These are phyloP conservation scores for Carabus problematicus DNA, from an alignment of 2,888 invertebrate species.

Conservation along the genomic window DNA sequence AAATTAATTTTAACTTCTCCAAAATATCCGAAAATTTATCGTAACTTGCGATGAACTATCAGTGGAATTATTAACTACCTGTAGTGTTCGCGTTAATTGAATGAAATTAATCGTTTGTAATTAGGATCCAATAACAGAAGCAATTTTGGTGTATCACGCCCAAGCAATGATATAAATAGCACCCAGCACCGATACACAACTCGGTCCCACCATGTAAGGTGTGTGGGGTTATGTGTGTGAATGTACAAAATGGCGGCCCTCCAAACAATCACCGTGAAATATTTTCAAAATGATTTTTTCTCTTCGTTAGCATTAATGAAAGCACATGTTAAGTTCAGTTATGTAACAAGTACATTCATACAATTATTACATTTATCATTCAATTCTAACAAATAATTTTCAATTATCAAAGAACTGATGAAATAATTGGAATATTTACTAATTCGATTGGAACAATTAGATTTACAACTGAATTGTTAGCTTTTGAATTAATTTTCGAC, in stretches of 20 bases:
- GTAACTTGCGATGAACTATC: too few species aligned
- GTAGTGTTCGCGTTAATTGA: conserved; percentile 7
- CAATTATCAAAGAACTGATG: background rate
- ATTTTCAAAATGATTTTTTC: conserved; percentile 5
- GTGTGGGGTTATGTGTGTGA: conserved; percentile 44
- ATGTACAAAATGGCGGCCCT: conserved; percentile 36
- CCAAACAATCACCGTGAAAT: conserved; percentile 9
- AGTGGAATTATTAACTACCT: background rate
- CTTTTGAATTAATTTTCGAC: too few species aligned
- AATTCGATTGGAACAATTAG: too few species aligned
- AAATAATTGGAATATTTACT: too few species aligned
- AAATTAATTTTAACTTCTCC: too few species aligned
- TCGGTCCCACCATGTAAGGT: conserved; percentile 53
- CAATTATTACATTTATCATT: too few species aligned
- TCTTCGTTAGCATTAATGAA: background rate
- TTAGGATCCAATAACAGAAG: conserved; percentile 41
- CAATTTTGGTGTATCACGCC: conserved; percentile 40
- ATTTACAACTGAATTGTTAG: too few species aligned
- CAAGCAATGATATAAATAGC: conserved; percentile 42
- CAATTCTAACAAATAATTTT: background rate
- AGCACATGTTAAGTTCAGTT: background rate
- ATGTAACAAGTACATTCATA: background rate
- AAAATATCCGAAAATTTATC: too few species aligned
- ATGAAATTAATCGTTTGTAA: conserved; percentile 37
- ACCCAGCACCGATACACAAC: conserved; percentile 47